Evolutionary conservation across 2,113 vertebrate genomes (phyloP).

Genomic region (Mohoua ochrocephala): DNA sequence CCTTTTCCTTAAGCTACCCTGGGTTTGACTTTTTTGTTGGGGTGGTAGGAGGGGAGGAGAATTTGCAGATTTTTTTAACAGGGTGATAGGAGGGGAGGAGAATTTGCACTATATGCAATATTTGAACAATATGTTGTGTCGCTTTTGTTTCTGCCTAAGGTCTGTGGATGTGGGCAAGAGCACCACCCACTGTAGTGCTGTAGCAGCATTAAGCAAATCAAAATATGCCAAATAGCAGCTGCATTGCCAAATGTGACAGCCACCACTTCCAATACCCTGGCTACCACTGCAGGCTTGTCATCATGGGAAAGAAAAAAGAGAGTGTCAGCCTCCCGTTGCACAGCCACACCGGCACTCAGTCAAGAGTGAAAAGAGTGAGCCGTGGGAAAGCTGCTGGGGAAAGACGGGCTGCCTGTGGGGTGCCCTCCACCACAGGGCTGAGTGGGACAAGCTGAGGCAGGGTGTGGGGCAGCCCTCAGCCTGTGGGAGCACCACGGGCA

Average conservation of each 20-base stretch:
- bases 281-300: background rate
- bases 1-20: background rate
- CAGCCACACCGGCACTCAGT: background rate
- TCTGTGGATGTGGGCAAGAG: background rate
- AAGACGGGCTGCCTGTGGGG: background rate
- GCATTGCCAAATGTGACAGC: background rate
- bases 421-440: fast-evolving
- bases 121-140: background rate
- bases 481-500: fast-evolving
- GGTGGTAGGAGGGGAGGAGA: background rate
- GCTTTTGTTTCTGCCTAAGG: background rate
- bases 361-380: background rate
- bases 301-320: background rate
- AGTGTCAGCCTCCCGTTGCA: background rate
- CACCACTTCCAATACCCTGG: background rate
- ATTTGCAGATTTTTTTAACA: background rate
- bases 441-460: background rate
- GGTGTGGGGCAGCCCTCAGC: background rate
- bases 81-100: background rate
- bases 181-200: background rate
- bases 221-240: background rate
- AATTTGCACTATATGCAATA: background rate
- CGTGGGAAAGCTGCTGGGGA: fast-evolving
- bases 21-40: background rate
- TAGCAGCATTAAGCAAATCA: background rate